Evolutionary conservation across 2,797 vertebrate species (phyloP).

Genomic region (Coccyzus lansbergi): DNA sequence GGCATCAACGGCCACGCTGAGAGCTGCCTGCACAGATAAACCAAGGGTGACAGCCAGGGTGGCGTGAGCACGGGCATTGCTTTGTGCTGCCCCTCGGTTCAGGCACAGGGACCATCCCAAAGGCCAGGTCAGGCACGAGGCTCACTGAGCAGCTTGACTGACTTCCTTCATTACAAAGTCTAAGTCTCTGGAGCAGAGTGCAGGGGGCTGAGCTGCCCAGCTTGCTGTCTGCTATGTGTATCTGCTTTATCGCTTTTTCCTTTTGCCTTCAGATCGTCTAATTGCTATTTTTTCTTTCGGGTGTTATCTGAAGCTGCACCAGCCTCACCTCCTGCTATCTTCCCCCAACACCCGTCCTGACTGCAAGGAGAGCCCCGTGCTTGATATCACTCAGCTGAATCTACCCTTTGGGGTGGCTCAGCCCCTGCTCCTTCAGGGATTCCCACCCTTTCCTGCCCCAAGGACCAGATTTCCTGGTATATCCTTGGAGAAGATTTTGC

Average conservation of each 20-base stretch:
- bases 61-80: fast-evolving
- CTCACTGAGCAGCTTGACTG: neutral
- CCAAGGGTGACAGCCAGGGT: neutral
- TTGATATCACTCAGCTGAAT: neutral
- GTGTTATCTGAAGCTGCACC: neutral
- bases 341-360: neutral
- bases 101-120: fast-evolving
- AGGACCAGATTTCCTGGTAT: neutral
- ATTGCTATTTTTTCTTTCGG: neutral
- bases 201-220: neutral
- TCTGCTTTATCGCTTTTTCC: neutral
- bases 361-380: fast-evolving
- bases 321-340: neutral
- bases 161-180: neutral
- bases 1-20: fast-evolving
- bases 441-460: neutral
- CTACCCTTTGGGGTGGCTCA: neutral
- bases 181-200: neutral
- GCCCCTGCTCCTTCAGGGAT: neutral
- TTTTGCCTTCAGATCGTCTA: neutral
- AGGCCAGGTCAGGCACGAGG: neutral
- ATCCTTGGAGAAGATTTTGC: neutral
- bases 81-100: neutral
- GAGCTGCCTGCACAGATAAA: neutral
- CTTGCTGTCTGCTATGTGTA: fast-evolving